Conservation (phyloP, 2,797 vertebrate genomes). For the Hemibagrus guttatus region DNA sequence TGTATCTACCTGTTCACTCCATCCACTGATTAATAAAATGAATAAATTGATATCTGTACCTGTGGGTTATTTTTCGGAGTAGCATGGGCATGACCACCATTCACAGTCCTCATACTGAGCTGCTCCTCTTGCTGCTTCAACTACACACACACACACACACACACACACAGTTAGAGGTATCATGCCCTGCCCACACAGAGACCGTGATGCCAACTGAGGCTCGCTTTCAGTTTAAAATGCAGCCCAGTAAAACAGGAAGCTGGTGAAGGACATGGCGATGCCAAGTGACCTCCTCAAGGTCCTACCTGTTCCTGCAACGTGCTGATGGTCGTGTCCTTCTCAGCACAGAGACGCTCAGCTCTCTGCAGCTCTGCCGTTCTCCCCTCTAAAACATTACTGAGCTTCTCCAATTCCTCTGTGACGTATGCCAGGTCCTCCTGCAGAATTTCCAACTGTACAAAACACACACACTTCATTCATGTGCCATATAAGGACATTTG, state of each 20-base stretch:
- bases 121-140: conserved; percentile 69
- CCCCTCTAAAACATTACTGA: conserved; percentile 86
- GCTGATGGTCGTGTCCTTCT: conserved; percentile 79
- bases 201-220: not conserved
- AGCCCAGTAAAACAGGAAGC: not conserved
- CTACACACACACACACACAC: conserved; percentile 53
- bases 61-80: conserved; percentile 67
- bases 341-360: conserved; percentile 76
- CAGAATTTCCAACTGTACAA: conserved; percentile 57
- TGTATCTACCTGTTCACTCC: not conserved
- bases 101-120: conserved; percentile 61
- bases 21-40: not conserved
- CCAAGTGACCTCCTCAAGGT: not conserved
- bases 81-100: conserved; percentile 37
- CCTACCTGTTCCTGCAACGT: conserved; percentile 82
- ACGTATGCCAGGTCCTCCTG: conserved; percentile 86
- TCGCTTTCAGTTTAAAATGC: not conserved
- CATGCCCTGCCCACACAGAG: not conserved
- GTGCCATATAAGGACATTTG: not conserved
- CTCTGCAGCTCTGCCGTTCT: conserved; percentile 79
- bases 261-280: not conserved
- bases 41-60: conserved; percentile 58
- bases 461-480: not conserved
- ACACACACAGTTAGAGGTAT: not conserved
- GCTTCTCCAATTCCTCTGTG: conserved; percentile 84